A percentile compares a stretch with the other conserved stretches of the same genome.
Evolutionary conservation across 1,140 invertebrate species (phyloP).

Genomic region (Nephila pilipes): DNA sequence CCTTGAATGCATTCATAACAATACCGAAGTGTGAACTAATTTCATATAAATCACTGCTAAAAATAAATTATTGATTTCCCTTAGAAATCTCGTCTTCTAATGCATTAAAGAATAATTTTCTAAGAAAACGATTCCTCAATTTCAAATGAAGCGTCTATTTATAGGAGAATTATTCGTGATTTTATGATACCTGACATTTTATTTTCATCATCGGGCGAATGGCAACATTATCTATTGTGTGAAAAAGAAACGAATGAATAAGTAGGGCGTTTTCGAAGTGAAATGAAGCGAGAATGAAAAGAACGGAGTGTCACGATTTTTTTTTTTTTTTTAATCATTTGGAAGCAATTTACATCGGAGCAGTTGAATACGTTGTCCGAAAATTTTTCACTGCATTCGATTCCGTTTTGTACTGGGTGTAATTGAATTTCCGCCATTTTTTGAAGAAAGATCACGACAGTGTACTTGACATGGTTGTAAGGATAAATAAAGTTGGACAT

Average conservation of each 20-base stretch:
- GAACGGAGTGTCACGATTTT: conserved; percentile 2
- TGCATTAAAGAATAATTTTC: neutral
- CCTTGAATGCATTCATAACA: neutral
- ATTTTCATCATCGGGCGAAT: neutral
- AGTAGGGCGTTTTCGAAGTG: neutral
- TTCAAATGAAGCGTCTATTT: neutral
- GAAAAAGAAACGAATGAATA: conserved; percentile 22
- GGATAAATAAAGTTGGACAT: too few relatives aligned
- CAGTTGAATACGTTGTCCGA: neutral
- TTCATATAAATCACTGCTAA: conserved; percentile 4
- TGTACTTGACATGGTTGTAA: too few relatives aligned
- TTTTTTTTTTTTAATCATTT: neutral
- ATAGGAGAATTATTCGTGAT: neutral
- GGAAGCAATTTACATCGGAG: neutral
- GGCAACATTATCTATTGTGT: conserved; percentile 9
- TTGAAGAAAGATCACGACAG: too few relatives aligned
- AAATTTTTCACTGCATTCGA: neutral
- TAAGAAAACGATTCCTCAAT: neutral
- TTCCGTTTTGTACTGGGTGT: neutral
- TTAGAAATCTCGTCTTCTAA: neutral
- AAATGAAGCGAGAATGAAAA: conserved; percentile 16
- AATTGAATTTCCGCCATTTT: neutral
- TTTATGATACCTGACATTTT: neutral
- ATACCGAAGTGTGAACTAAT: neutral
- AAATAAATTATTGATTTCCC: neutral